phyloP scores from a whole-genome alignment of 1,140 invertebrate genomes.

The Teleopsis dalmanni region DNA sequence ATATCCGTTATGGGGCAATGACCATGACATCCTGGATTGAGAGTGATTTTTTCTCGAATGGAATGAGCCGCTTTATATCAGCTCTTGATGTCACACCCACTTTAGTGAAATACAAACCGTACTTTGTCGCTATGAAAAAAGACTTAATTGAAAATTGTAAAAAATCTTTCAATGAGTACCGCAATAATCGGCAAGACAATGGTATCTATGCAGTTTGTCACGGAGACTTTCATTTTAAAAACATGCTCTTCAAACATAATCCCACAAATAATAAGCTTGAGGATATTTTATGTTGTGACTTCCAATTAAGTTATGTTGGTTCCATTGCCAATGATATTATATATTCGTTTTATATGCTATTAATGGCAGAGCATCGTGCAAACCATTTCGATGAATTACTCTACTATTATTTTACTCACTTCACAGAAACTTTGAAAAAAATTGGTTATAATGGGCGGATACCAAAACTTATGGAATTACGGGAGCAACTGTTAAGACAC shows the following conservation, averaged over 20 bases:
- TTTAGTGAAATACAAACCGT: not conserved
- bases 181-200: not conserved
- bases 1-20: not conserved
- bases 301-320: slow-evolving; percentile 14
- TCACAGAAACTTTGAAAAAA: slow-evolving; percentile 9
- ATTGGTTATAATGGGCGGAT: slow-evolving; percentile 4
- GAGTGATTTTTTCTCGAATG: not conserved
- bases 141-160: not conserved
- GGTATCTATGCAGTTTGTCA: slow-evolving; percentile 15
- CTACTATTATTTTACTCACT: slow-evolving; percentile 11
- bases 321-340: slow-evolving; percentile 17
- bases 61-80: not conserved
- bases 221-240: slow-evolving; percentile 16
- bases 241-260: slow-evolving; percentile 17
- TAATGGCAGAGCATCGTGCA: slow-evolving; percentile 4
- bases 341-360: slow-evolving; percentile 14
- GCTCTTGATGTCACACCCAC: not conserved
- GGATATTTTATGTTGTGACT: slow-evolving; percentile 16
- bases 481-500: slow-evolving; percentile 12
- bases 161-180: slow-evolving; percentile 3
- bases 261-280: not conserved
- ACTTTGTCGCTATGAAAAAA: not conserved
- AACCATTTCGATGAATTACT: slow-evolving; percentile 13
- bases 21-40: not conserved
- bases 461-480: slow-evolving; percentile 10